Base-by-base conservation (phyloP, 2,797 vertebrate species). In the Pangasius krempfi region DNA sequence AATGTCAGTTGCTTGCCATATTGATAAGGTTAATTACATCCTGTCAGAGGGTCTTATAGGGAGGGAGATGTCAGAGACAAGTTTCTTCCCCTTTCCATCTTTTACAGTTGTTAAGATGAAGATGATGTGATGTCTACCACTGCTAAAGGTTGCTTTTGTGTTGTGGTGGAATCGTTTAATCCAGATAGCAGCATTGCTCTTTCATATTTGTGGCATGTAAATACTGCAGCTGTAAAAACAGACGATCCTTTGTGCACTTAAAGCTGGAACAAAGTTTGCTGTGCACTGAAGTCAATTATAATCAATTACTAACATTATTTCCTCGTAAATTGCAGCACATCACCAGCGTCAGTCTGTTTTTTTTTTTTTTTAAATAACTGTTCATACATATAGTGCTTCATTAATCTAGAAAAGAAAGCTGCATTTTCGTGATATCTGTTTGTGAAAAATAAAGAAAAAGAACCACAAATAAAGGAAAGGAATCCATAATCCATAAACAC, bases 11-110 rank as follows among this genome's bases (percentile, higher is more conserved):
- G 79, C 90, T 91, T 92, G 70, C 87, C 89, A 91, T 89, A 90
- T 92, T 92, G 87, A 94, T 91, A 91, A 91, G 87, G 87, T 93
- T 93, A 92, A 93, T 91, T 88, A 91, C 87, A 58, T 52, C 40
- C 89, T 79, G 85, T 87, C 80, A 37, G 80, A 50, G n/a, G 37
- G 27, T 54, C 10, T 47, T 20, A 50, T 18, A 40, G 25, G 2
- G 20, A 87, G 52, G 60, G 72, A 84, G 81, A 84, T 84, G 60
- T 84, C 72, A 68, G 70, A 44, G 50, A 79, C 50, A 79, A 18
- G 80, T 78, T 89, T 89, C 80, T 64, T 58, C 40, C 56, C 37
- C 33, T 75, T 52, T 79, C 37, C 20, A 37, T 40, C 68, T 86
- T 81, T 18, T 58, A 44, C 66, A 70, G 40, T 68, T 54, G 30